Percentiles rank a stretch among this genome's conserved stretches.
phyloP scores from a whole-genome alignment of 2,797 vertebrate species.

The Brachymystax lenok region DNA sequence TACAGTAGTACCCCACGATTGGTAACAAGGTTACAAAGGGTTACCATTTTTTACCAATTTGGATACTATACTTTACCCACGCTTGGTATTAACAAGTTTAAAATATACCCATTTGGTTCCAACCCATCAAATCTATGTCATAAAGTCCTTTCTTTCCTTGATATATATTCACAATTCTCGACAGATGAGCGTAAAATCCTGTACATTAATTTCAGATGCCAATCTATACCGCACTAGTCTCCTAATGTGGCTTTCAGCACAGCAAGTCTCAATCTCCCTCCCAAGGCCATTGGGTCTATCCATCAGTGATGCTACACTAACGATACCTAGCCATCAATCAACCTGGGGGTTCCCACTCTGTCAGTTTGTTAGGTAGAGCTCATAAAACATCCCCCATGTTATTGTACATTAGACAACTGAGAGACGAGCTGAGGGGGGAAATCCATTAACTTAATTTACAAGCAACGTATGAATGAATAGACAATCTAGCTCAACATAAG shows the following conservation, averaged over 20 bases:
- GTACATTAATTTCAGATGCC: not conserved
- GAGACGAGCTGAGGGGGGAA: slow-evolving; percentile 34
- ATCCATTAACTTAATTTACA: slow-evolving; percentile 63
- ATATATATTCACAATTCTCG: too few relatives aligned
- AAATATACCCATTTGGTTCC: too few relatives aligned
- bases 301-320: slow-evolving; percentile 52
- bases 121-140: too few relatives aligned
- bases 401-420: slow-evolving; percentile 72
- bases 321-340: slow-evolving; percentile 53
- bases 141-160: too few relatives aligned
- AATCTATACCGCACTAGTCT: not conserved
- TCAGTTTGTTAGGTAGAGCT: slow-evolving; percentile 58
- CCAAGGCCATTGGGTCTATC: slow-evolving; percentile 59
- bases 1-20: too few relatives aligned
- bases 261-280: not conserved
- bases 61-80: too few relatives aligned
- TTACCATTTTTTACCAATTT: too few relatives aligned
- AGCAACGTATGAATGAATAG: slow-evolving; percentile 54
- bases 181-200: too few relatives aligned
- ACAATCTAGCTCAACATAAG: slow-evolving; percentile 50
- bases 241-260: not conserved
- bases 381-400: slow-evolving; percentile 68
- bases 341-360: slow-evolving; percentile 56
- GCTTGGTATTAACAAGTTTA: too few relatives aligned
- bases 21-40: too few relatives aligned